Conservation (phyloP, 2,797 vertebrate species). For the Toxotes lorentzi region DNA sequence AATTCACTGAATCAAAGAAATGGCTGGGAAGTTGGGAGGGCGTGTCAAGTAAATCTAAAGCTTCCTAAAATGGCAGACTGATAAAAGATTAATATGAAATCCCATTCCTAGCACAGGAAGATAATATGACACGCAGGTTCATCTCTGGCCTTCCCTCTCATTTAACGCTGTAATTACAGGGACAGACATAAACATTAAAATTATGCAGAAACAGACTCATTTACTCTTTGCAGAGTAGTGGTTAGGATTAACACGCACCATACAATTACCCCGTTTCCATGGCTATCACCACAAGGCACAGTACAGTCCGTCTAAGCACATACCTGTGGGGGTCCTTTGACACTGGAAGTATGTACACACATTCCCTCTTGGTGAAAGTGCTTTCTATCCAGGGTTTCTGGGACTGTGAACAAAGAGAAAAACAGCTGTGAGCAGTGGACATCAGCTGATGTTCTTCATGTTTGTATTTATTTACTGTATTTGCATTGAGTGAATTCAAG, state of each 20-base stretch:
- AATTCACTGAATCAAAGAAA: neutral
- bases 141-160: conserved; percentile 44
- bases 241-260: conserved; percentile 69
- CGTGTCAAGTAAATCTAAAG: neutral
- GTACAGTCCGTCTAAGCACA: conserved; percentile 54
- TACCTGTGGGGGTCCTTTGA: conserved; percentile 99
- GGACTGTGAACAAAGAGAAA: conserved; percentile 88
- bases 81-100: neutral
- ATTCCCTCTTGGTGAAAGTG: conserved; percentile 99
- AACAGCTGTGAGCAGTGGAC: conserved; percentile 29
- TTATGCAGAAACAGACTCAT: conserved; percentile 70
- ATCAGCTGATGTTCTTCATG: neutral
- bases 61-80: neutral
- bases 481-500: conserved; percentile 11
- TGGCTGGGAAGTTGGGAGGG: too few relatives aligned
- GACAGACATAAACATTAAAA: conserved; percentile 73
- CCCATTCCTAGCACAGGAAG: neutral
- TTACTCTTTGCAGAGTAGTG: conserved; percentile 69
- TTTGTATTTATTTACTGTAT: neutral
- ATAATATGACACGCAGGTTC: conserved; percentile 40
- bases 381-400: conserved; percentile 99
- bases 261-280: conserved; percentile 76
- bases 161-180: conserved; percentile 68
- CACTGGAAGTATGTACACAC: conserved; percentile 98
- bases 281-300: conserved; percentile 55